Evolutionary conservation across 1,140 invertebrate species (phyloP), one percentile per base, ranked within the genome.

Genomic region (Prorops nasuta): DNA sequence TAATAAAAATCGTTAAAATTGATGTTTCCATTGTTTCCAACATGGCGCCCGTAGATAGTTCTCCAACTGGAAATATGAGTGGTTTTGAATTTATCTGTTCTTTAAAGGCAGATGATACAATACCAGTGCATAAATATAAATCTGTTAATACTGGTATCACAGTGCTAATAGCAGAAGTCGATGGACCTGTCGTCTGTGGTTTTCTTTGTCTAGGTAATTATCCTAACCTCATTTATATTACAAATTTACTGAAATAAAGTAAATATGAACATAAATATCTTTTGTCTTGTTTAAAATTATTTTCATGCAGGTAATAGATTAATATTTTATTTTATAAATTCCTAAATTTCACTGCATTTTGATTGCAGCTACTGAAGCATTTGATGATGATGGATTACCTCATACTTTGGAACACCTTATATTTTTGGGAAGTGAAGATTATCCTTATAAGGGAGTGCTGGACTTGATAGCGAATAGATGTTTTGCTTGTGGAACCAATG

Each of bases 391-490:
- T 81, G 94, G 94, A 3, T 69, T 96, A 31, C 93, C 93, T 1
- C 93, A 96, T 67, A 96, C 93, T 10, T 76, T 96, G 69, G 93
- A 96, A 67, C 94, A 97, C 78, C 80, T 96, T 6, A 84, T 96
- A 15, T 96, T 96, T 74, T 77, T 96, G 64, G 94, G 94, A 1
- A 94, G 91, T 66, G 85, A 94, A 71, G 80, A 88, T 0, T 96
- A 93, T 76, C 94, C 93, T 0, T 96, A 90, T 60, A 91, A 92
- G 78, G 92, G 93, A 10, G 84, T 95, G 39, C 76, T 96, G 34
- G 93, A 96, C 74, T 76, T 94, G 18, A 70, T 94, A 35, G 92
- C 93, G 4, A 95, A 94, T 71, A 81, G 92, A 20, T 95, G 92
- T 65, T 79, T 94, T 51, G 91, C 92, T 6, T 91, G 89, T 54